These are phyloP conservation scores for Torymus aiolomorphi DNA, from an alignment of 2,888 invertebrate species.

Conservation along the genomic window DNA sequence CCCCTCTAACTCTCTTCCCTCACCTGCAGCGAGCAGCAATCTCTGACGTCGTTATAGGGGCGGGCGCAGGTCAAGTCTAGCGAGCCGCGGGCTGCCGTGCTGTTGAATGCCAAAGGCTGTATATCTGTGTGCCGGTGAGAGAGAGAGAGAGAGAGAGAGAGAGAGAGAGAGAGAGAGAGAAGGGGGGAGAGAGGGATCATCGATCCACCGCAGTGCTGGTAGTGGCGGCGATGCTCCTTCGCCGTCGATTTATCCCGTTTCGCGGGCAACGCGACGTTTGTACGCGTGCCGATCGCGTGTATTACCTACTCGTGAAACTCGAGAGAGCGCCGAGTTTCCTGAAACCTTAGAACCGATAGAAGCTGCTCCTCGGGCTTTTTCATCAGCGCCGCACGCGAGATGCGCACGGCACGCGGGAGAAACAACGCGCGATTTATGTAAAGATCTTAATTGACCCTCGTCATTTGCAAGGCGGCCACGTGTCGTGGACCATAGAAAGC, in stretches of 20 bases:
- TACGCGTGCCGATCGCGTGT: conserved; percentile 39
- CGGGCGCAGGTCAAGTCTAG: conserved; percentile 4
- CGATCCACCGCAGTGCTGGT: neutral
- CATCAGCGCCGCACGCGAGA: neutral
- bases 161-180: too few relatives aligned
- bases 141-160: neutral
- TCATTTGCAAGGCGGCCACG: conserved; percentile 58
- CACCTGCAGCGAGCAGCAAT: neutral
- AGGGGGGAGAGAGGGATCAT: conserved; percentile 12
- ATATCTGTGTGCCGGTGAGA: neutral
- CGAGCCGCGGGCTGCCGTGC: neutral
- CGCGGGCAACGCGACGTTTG: too few relatives aligned
- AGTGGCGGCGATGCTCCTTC: too few relatives aligned
- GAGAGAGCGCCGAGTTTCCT: conserved; percentile 13
- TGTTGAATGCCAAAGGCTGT: too few relatives aligned
- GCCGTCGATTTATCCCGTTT: too few relatives aligned
- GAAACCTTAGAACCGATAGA: conserved; percentile 19
- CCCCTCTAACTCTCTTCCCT: too few relatives aligned
- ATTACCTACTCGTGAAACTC: neutral
- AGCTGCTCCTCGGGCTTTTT: conserved; percentile 15
- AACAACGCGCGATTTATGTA: conserved; percentile 43
- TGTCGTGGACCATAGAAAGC: neutral
- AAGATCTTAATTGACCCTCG: conserved; percentile 60
- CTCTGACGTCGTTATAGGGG: conserved; percentile 24
- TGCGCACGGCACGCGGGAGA: neutral